Evolutionary conservation across 2,797 vertebrate species (phyloP).

Genomic region (Chiroxiphia lanceolata): DNA sequence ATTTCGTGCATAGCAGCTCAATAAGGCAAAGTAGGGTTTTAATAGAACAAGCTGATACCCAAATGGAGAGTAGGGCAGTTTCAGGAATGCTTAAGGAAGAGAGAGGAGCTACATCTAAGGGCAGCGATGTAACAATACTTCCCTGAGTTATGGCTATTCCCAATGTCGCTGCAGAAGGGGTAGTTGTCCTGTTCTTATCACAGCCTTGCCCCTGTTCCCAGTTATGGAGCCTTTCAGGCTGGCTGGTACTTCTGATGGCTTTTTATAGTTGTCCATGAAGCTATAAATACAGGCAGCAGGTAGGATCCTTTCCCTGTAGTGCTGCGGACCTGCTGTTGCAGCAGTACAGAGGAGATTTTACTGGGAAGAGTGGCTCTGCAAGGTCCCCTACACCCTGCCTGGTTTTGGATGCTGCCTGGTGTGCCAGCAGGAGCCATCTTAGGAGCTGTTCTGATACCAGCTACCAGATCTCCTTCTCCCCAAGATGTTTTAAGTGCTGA

Average conservation of each 20-base stretch:
- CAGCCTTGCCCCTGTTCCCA: background rate
- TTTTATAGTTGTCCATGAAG: background rate
- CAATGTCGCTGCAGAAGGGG: background rate
- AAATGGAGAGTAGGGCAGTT: background rate
- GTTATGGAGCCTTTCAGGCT: background rate
- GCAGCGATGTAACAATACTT: background rate
- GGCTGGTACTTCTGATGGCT: background rate
- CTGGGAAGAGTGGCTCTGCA: background rate
- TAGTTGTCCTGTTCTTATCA: background rate
- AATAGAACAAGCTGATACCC: slow-evolving; percentile 32
- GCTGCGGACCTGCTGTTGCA: background rate
- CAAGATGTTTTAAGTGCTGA: background rate
- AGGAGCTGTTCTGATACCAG: background rate
- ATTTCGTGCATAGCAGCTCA: slow-evolving; percentile 52
- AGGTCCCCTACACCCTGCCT: background rate
- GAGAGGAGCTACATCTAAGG: background rate
- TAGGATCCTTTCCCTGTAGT: background rate
- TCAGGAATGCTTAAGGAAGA: background rate
- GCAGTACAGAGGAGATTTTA: background rate
- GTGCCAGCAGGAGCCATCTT: background rate
- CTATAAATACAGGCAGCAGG: background rate
- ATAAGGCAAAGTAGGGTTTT: slow-evolving; percentile 58
- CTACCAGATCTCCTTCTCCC: background rate
- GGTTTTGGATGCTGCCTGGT: background rate
- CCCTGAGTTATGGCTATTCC: background rate